A percentile compares a stretch with the other conserved stretches of the same genome.
These are phyloP conservation scores for Nothura maculosa DNA, from an alignment of 2,797 vertebrate species.

Conservation along the genomic window DNA sequence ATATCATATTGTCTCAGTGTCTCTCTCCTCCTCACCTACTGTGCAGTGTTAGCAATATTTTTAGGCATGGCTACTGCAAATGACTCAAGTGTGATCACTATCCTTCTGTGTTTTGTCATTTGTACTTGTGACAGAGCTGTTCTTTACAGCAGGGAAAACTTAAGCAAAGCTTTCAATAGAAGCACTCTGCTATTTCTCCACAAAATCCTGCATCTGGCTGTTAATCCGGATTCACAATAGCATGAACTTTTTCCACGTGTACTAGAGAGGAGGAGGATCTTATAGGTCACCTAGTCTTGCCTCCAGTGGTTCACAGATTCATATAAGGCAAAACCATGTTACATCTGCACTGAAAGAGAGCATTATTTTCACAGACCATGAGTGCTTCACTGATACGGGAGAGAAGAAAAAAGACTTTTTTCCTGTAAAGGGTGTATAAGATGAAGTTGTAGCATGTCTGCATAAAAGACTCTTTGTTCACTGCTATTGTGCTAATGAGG, in stretches of 20 bases:
- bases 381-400: constrained; percentile 50
- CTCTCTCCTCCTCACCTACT: background rate
- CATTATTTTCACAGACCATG: constrained; percentile 43
- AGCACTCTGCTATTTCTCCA: background rate
- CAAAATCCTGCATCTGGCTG: background rate
- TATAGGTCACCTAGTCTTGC: constrained; percentile 25
- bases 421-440: constrained; percentile 66
- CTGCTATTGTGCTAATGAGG: constrained; percentile 60
- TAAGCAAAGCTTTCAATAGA: background rate
- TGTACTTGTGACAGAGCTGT: background rate
- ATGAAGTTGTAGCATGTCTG: constrained; percentile 71
- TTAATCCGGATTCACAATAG: background rate
- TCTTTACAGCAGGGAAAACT: background rate
- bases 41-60: background rate
- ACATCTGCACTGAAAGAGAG: constrained; percentile 47
- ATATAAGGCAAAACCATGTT: constrained; percentile 16
- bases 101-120: background rate
- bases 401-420: constrained; percentile 50
- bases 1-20: rapidly evolving
- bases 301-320: background rate
- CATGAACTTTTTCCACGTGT: background rate
- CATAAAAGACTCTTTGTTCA: constrained; percentile 83
- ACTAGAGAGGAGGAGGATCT: constrained; percentile 26
- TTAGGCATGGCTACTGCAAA: background rate
- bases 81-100: background rate